These are phyloP conservation scores for Drosophila kurseongensis DNA, from an alignment of 1,140 invertebrate genomes.

Conservation along the genomic window DNA sequence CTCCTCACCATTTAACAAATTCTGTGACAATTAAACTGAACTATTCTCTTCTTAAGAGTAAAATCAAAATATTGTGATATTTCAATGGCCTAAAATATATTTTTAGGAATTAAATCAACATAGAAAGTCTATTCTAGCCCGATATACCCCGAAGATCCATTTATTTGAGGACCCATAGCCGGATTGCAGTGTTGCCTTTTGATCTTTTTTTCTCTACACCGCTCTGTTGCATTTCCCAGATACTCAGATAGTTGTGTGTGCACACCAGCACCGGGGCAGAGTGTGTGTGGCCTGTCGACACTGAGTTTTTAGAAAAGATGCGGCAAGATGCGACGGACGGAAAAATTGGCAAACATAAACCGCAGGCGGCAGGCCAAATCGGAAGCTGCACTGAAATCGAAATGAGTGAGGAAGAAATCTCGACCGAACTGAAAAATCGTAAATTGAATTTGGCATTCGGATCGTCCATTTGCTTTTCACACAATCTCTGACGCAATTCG, in stretches of 20 bases:
- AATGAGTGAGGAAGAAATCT: conserved; percentile 30
- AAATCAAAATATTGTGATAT: no score
- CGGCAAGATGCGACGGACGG: conserved; percentile 44
- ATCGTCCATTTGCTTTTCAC: conserved; percentile 65
- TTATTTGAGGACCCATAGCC: conserved; percentile 22
- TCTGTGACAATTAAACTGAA: no score
- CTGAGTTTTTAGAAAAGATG: conserved; percentile 1
- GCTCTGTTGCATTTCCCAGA: conserved; percentile 29
- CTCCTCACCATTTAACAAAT: no score
- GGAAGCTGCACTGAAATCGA: conserved; percentile 38
- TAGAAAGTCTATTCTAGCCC: neutral
- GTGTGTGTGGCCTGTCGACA: conserved; percentile 42
- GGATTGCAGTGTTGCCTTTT: conserved; percentile 58
- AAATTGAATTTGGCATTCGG: conserved; percentile 51
- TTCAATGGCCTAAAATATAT: no score
- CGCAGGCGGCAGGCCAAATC: conserved; percentile 30
- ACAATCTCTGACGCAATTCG: conserved; percentile 64
- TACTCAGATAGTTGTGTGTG: conserved; percentile 5
- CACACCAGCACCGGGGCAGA: neutral
- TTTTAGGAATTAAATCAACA: no score
- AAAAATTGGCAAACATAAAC: conserved; percentile 43
- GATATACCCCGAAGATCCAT: conserved; percentile 11
- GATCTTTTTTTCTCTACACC: conserved; percentile 57
- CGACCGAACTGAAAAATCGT: conserved; percentile 31
- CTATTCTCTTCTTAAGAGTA: no score